Base-by-base conservation (phyloP, 1,140 invertebrate genomes). In the Euwallacea fornicatus region DNA sequence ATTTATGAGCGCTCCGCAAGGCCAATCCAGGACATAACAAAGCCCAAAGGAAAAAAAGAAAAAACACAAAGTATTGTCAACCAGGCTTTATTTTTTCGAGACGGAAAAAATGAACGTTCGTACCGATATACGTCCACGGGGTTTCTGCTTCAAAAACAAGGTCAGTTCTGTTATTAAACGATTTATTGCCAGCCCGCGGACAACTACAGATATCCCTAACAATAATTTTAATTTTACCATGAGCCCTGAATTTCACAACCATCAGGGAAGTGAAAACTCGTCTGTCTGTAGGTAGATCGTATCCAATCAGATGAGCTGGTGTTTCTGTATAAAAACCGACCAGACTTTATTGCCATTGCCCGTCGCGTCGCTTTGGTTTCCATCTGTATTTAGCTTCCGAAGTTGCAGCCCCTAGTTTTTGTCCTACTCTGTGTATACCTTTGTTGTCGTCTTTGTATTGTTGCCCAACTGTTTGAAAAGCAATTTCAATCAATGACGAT, bases 151-250 rank as follows among this genome's bases (percentile, higher is more conserved):
- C 60, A 16, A 13, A 50, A 63, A 63, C 60, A 63, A 63, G 60
- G 60, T 46, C 60, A 63, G 9, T 44, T 46, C 60, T 63, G 60
- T 63, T 63, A 63, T 63, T 63, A 63, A 63, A 63, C 60, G 60
- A 63, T 63, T 63, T 63, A 63, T 63, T n/a, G 41, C 42, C 9
- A 16, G 55, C 9, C 46, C 46, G 9, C 46, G 46, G 46, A 50
- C 46, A 50, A 11, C 46, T 13, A 50, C 46, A 50, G 46, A 50
- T 11, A 50, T 50, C 0, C 9, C 46, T 50, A 50, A 50, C 46
- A 11, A 33, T 33, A 33, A 13, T 50, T 50, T 50, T 50, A 50
- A 50, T 50, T 50, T 13, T 11, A 2, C 46, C 13, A 10, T 47
- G 46, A 33, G 21, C 21, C 21, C 21, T 33, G 21, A 33, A 33